Conservation (phyloP, 1,140 invertebrate genomes). For the Pantala flavescens region DNA sequence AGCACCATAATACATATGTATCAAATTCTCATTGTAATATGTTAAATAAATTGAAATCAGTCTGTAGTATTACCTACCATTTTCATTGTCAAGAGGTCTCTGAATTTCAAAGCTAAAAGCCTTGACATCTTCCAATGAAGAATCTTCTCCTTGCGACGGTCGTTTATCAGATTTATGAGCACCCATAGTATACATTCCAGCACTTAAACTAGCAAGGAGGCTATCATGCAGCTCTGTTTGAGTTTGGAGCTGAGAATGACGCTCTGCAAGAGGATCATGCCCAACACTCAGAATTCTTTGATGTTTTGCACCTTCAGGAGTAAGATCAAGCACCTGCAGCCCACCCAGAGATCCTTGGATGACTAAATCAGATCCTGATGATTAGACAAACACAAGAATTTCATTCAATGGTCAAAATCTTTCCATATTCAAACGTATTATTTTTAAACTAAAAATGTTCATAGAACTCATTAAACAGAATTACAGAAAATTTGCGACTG, state of each 20-base stretch:
- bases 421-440: not conserved
- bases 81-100: slow-evolving; percentile 20
- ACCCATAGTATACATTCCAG: slow-evolving; percentile 38
- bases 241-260: slow-evolving; percentile 21
- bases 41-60: no score
- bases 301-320: slow-evolving; percentile 69
- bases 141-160: slow-evolving; percentile 12
- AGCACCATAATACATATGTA: no score
- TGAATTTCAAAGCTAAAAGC: slow-evolving; percentile 55
- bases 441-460: no score
- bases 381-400: slow-evolving; percentile 20
- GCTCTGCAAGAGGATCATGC: slow-evolving; percentile 50
- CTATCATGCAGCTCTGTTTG: slow-evolving; percentile 20
- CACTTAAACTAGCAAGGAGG: slow-evolving; percentile 27
- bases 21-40: no score
- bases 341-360: slow-evolving; percentile 81
- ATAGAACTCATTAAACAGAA: no score
- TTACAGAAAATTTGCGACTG: no score
- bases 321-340: slow-evolving; percentile 78
- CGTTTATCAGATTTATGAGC: slow-evolving; percentile 24
- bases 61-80: no score
- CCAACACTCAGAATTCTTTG: slow-evolving; percentile 79
- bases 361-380: slow-evolving; percentile 40
- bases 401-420: not conserved
- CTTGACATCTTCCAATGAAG: slow-evolving; percentile 34